These are phyloP conservation scores for Stegophylla sp. DNA, from an alignment of 2,888 invertebrate species.

Conservation along the genomic window DNA sequence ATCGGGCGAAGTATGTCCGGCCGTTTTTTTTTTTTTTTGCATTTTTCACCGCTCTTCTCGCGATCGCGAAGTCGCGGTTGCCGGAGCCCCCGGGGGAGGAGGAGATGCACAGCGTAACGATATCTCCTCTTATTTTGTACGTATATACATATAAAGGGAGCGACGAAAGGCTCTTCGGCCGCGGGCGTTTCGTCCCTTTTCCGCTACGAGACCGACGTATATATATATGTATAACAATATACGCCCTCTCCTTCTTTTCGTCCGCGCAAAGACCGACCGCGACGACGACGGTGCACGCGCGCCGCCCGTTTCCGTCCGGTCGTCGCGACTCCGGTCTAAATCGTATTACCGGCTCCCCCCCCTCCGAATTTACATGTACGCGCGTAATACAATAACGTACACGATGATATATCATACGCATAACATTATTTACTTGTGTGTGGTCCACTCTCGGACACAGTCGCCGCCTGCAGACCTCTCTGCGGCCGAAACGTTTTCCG, in stretches of 20 bases:
- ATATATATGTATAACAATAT: too few relatives aligned
- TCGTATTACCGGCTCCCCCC: conserved; percentile 33
- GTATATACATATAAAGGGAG: conserved; percentile 44
- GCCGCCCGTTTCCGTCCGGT: conserved; percentile 22
- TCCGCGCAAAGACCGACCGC: conserved; percentile 24
- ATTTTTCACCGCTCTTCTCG: not conserved
- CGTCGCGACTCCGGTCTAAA: conserved; percentile 17
- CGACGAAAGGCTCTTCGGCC: conserved; percentile 1
- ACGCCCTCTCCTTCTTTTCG: not conserved
- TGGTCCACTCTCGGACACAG: not conserved
- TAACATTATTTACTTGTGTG: not conserved
- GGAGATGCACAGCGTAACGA: not conserved
- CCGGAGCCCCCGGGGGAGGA: not conserved
- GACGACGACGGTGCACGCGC: too few relatives aligned
- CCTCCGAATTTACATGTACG: not conserved
- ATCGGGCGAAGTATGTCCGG: not conserved
- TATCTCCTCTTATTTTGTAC: too few relatives aligned
- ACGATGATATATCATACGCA: not conserved
- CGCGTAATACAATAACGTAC: not conserved
- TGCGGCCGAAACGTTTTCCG: not conserved
- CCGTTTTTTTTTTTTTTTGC: too few relatives aligned
- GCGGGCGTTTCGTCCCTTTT: conserved; percentile 47
- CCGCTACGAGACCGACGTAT: not conserved
- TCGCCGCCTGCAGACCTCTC: not conserved
- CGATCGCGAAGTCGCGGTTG: not conserved